Conservation (phyloP, 2,113 vertebrate genomes). For the Mixornis gularis region DNA sequence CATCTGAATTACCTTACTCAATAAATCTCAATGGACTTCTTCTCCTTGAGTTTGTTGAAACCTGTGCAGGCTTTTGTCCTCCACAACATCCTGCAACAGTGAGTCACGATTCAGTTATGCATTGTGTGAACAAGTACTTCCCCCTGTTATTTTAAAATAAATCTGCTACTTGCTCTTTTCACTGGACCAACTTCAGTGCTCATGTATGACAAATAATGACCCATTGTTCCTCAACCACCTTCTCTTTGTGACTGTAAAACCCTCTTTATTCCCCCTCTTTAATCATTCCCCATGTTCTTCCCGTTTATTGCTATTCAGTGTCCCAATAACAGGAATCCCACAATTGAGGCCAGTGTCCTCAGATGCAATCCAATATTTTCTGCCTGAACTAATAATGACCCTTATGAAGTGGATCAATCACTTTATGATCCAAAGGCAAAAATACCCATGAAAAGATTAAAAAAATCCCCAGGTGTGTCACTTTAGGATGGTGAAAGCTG, state of each 20-base stretch:
- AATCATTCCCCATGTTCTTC: background rate
- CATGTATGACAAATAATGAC: background rate
- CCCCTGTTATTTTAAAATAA: constrained; percentile 40
- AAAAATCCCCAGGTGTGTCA: background rate
- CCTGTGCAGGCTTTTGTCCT: constrained; percentile 10
- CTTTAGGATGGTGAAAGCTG: background rate
- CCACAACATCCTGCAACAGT: constrained; percentile 20
- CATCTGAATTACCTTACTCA: background rate
- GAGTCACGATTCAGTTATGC: constrained; percentile 31
- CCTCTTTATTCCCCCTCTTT: background rate
- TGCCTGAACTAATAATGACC: background rate
- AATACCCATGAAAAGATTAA: background rate
- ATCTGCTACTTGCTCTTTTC: background rate
- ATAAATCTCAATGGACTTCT: background rate
- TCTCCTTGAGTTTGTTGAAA: constrained; percentile 6
- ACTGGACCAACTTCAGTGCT: background rate
- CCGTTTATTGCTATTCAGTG: background rate
- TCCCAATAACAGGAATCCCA: background rate
- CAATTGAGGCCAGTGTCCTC: background rate
- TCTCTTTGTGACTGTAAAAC: background rate
- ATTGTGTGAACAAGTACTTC: constrained; percentile 38
- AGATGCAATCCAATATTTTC: background rate
- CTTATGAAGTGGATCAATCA: background rate
- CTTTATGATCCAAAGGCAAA: background rate
- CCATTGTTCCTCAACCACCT: background rate